Conservation (phyloP, 2,113 vertebrate genomes). For the Upupa epops region DNA sequence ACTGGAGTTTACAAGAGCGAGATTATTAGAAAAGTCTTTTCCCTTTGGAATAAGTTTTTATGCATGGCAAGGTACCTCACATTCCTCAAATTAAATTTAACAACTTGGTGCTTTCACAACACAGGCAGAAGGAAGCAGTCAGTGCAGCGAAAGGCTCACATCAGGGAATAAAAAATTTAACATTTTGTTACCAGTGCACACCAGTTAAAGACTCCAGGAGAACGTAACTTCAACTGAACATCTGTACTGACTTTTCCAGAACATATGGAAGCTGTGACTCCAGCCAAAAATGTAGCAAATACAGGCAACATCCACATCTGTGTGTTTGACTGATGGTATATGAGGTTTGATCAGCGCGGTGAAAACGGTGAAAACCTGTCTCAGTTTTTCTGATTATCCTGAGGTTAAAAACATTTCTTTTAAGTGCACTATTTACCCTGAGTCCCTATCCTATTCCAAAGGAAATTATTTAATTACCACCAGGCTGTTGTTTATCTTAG, state of each 20-base stretch:
- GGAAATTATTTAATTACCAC: not conserved
- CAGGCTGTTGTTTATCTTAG: not conserved
- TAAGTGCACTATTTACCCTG: not conserved
- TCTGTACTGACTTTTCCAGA: not conserved
- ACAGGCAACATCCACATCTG: fast-evolving
- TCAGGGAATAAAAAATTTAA: not conserved
- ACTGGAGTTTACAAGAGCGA: not conserved
- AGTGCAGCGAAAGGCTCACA: not conserved
- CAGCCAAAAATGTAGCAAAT: not conserved
- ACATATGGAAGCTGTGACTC: not conserved
- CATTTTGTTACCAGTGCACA: not conserved
- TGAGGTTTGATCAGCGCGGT: not conserved
- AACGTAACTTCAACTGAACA: not conserved
- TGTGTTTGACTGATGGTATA: not conserved
- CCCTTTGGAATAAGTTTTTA: not conserved
- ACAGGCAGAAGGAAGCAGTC: not conserved
- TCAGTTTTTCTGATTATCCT: not conserved
- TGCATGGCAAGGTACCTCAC: not conserved
- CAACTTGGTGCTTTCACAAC: not conserved
- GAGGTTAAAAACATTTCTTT: not conserved
- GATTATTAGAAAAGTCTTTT: not conserved
- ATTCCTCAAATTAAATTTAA: not conserved
- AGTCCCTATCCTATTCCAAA: not conserved
- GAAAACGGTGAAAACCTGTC: not conserved
- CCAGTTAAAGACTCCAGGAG: not conserved